Conservation (phyloP, 2,797 vertebrate species). For the Erithacus rubecula region DNA sequence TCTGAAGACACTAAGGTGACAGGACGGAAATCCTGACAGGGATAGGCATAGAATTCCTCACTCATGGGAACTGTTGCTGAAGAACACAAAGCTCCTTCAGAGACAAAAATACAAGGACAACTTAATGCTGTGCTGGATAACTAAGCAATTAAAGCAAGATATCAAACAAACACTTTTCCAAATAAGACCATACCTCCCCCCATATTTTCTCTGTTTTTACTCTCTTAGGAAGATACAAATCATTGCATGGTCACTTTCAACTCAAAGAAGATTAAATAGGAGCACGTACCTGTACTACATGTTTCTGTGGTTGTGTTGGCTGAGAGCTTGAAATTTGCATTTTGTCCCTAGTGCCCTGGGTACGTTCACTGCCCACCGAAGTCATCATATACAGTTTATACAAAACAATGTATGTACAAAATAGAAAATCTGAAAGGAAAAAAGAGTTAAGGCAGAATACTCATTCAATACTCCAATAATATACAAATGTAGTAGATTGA, state of each 20-base stretch:
- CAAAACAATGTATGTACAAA: slow-evolving; percentile 99
- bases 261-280: neutral
- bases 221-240: neutral
- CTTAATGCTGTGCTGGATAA: neutral
- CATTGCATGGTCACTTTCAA: neutral
- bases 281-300: slow-evolving; percentile 86
- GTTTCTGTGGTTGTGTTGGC: slow-evolving; percentile 90
- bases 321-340: slow-evolving; percentile 84
- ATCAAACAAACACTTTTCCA: neutral
- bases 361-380: slow-evolving; percentile 90
- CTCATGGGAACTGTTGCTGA: neutral
- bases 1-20: neutral
- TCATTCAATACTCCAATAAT: neutral
- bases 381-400: slow-evolving; percentile 99
- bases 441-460: neutral
- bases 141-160: neutral
- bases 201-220: neutral
- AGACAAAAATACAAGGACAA: neutral
- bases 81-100: neutral
- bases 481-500: neutral
- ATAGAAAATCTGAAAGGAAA: slow-evolving; percentile 91
- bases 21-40: neutral
- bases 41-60: neutral
- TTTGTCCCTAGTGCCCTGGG: slow-evolving; percentile 93
- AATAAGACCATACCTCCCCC: neutral